Conservation (phyloP, 1,140 invertebrate species). For the Tetragonula clypearis region DNA sequence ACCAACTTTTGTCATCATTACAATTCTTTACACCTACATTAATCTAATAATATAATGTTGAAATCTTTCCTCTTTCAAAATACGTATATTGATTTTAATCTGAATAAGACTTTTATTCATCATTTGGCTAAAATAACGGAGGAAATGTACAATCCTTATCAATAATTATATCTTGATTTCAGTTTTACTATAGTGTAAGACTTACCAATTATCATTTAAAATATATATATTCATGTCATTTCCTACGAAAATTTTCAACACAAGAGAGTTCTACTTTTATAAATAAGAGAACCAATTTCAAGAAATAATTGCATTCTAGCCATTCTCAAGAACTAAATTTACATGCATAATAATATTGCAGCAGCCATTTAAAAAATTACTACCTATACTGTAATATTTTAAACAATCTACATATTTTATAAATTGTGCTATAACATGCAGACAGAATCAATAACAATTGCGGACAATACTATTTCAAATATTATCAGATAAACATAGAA, state of each 20-base stretch:
- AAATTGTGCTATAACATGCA: constrained; percentile 70
- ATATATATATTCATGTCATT: not conserved
- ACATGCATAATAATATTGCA: constrained; percentile 59
- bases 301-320: constrained; percentile 66
- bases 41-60: not conserved
- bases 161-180: not conserved
- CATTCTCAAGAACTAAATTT: constrained; percentile 61
- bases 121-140: not conserved
- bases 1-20: not conserved
- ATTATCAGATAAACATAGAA: constrained; percentile 51
- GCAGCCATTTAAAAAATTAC: constrained; percentile 59
- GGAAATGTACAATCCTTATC: not conserved
- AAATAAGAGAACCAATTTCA: constrained; percentile 32
- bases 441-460: constrained; percentile 59
- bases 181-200: not conserved
- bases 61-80: not conserved
- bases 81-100: not conserved
- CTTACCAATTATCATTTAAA: not conserved
- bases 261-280: constrained; percentile 11
- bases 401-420: constrained; percentile 53
- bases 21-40: not conserved
- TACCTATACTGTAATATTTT: constrained; percentile 54
- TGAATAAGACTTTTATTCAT: not conserved
- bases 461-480: constrained; percentile 42
- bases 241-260: not conserved